Evolutionary conservation across 2,113 vertebrate genomes (phyloP).

Genomic region (Petromus typicus): DNA sequence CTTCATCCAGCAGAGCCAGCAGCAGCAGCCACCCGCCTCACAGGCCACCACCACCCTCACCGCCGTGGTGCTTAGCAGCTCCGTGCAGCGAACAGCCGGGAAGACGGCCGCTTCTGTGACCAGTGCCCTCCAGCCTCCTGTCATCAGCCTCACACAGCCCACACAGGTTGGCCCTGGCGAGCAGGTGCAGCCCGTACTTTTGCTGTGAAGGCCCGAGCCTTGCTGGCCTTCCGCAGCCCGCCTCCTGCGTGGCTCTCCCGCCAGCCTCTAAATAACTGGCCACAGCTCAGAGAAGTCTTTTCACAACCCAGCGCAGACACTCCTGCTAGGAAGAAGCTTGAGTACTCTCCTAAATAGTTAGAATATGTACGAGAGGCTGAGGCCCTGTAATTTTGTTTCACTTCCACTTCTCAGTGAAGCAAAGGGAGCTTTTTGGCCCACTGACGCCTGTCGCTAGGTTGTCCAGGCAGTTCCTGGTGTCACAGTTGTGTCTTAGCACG

Average conservation of each 20-base stretch:
- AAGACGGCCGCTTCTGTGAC: constrained; percentile 89
- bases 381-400: background rate
- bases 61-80: constrained; percentile 90
- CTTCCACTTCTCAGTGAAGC: background rate
- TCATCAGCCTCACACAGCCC: constrained; percentile 93
- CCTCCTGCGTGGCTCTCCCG: background rate
- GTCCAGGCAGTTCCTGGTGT: too few species aligned
- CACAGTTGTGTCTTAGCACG: background rate
- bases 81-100: constrained; percentile 88
- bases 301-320: background rate
- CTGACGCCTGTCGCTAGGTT: background rate
- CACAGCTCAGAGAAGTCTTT: background rate
- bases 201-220: constrained; percentile 85
- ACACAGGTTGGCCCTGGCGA: constrained; percentile 89
- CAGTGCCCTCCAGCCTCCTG: constrained; percentile 93
- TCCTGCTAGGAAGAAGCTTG: background rate
- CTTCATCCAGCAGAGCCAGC: constrained; percentile 98
- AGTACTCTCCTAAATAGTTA: background rate
- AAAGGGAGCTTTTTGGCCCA: background rate
- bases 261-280: background rate
- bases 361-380: background rate
- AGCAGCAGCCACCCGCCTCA: constrained; percentile 89
- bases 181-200: constrained; percentile 88
- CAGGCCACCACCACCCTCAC: constrained; percentile 91
- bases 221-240: rapidly evolving